Evolutionary conservation across 2,888 invertebrate genomes (phyloP), one percentile per base, ranked within the genome.

Genomic region (Drosophila merina): DNA sequence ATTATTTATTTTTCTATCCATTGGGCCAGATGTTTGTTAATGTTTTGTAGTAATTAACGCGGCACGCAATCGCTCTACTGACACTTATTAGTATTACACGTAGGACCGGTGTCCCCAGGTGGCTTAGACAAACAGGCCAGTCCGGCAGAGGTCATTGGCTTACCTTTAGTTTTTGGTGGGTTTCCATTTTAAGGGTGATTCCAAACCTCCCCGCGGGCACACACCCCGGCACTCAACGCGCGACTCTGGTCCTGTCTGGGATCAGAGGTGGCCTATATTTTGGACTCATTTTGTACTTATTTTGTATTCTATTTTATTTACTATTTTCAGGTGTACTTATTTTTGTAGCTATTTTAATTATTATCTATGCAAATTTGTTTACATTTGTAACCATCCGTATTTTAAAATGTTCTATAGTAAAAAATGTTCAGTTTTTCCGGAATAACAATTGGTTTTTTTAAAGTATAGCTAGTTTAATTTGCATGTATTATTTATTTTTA

Each of bases 111-210:
- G 31, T 31, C 74, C 82, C 78, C 85, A 74, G 72, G 74, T 64
- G 58, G 54, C 62, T 20, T 31, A 54, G 40, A 48, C 51, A 12
- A 45, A n/a, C 25, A 14, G 38, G 62, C 63, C 55, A 57, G 67
- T 64, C 67, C 70, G 45, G 20, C 40, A 56, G 60, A 56, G 88
- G 84, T 88, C 79, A 79, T 79, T 79, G 79, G 50, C 83, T 72
- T 50, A 40, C 56, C 38, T 63, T 45, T 31, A 14, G 36, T 60
- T 54, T 68, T 64, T 8, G 64, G 38, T 38, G 45, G 72, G 76
- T 60, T 67, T 69, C 63, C 63, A 49, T 47, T 56, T 76, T 87
- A 84, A 64, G 84, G 84, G 88, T 84, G 79, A 69, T 67, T 81
- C 36, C 36, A 47, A 57, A 52, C 64, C 64, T 62, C 63, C 71